phyloP scores from a whole-genome alignment of 2,888 invertebrate genomes.

The Cetonia aurata region DNA sequence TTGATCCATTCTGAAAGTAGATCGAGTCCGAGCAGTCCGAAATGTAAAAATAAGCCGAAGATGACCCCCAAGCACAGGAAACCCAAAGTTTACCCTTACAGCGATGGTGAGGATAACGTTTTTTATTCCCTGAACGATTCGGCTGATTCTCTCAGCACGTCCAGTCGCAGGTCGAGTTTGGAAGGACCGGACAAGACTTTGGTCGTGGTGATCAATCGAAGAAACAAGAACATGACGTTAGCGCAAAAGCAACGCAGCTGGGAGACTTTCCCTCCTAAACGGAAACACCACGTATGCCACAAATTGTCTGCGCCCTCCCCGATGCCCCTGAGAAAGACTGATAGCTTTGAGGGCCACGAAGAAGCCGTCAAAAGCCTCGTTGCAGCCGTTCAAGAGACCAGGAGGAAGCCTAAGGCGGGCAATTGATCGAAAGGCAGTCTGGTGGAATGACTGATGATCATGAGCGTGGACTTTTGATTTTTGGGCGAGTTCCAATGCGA shows the following conservation, averaged over 20 bases:
- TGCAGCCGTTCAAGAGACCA: constrained; percentile 76
- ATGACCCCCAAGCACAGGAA: constrained; percentile 56
- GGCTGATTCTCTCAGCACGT: constrained; percentile 71
- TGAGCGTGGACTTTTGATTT: constrained; percentile 31
- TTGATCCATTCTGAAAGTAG: constrained; percentile 67
- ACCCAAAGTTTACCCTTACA: constrained; percentile 69
- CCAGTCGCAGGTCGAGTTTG: constrained; percentile 71
- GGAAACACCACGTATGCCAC: constrained; percentile 63
- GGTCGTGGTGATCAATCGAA: constrained; percentile 68
- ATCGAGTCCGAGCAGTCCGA: constrained; percentile 64
- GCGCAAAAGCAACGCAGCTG: constrained; percentile 74
- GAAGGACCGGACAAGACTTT: constrained; percentile 68
- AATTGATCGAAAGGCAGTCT: constrained; percentile 56
- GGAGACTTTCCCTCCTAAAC: constrained; percentile 74
- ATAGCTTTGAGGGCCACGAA: constrained; percentile 79
- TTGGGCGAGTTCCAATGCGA: background rate
- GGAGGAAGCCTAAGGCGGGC: constrained; percentile 68
- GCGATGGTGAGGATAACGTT: constrained; percentile 71
- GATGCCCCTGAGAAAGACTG: constrained; percentile 71
- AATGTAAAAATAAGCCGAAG: constrained; percentile 61
- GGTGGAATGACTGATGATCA: constrained; percentile 31
- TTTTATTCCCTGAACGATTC: constrained; percentile 69
- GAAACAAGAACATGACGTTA: constrained; percentile 64
- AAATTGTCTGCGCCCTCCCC: constrained; percentile 59
- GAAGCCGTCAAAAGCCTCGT: constrained; percentile 77